A percentile compares a stretch with the other conserved stretches of the same genome.
Evolutionary conservation across 2,888 invertebrate genomes (phyloP).

Genomic region (Caenorhabditis macrosperma): DNA sequence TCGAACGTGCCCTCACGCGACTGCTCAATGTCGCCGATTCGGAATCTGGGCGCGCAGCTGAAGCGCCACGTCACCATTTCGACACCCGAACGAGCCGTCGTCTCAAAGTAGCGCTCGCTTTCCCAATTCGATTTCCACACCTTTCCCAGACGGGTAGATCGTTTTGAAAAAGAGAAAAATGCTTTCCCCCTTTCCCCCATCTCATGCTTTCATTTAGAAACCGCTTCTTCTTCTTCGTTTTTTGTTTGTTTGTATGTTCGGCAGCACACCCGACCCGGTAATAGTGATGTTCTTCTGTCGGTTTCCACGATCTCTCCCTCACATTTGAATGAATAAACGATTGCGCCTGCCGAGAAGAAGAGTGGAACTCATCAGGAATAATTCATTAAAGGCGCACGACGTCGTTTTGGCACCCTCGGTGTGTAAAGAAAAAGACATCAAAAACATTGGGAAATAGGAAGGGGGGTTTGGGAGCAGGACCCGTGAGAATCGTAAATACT

Average conservation of each 20-base stretch:
- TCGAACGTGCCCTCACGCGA: constrained; percentile 73
- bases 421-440: constrained; percentile 35
- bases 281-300: too few relatives aligned
- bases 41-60: constrained; percentile 70
- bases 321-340: constrained; percentile 32
- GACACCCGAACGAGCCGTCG: constrained; percentile 52
- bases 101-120: constrained; percentile 31
- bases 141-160: too few relatives aligned
- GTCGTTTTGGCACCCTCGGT: constrained; percentile 34
- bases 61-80: constrained; percentile 75
- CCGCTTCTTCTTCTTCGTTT: constrained; percentile 18
- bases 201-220: constrained; percentile 41
- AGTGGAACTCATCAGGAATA: neutral
- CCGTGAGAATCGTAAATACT: constrained; percentile 53
- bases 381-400: constrained; percentile 28
- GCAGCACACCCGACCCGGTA: constrained; percentile 50
- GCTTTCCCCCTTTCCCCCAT: constrained; percentile 19
- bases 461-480: neutral
- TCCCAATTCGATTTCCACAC: too few relatives aligned
- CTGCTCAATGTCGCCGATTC: constrained; percentile 73
- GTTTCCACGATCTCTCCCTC: constrained; percentile 4
- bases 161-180: constrained; percentile 21
- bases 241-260: constrained; percentile 25
- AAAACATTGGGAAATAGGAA: constrained; percentile 12
- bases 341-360: constrained; percentile 22